A percentile compares a stretch with the other conserved stretches of the same genome.
These are phyloP conservation scores for Neostethus bicornis DNA, from an alignment of 2,797 vertebrate species.

Conservation along the genomic window DNA sequence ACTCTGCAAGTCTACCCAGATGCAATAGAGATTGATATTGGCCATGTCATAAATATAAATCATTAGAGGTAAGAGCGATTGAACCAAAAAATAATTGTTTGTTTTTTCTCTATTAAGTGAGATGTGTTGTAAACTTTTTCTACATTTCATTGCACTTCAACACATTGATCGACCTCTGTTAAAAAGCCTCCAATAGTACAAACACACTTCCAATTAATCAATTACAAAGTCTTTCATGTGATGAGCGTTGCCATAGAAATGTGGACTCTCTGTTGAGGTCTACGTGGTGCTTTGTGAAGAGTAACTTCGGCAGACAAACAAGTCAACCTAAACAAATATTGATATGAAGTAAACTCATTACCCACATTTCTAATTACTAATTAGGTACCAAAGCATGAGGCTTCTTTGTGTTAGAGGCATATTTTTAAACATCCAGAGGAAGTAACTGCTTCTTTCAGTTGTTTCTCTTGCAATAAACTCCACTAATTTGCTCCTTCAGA, in stretches of 20 bases:
- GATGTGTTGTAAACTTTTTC: background rate
- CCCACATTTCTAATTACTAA: background rate
- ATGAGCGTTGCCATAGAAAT: background rate
- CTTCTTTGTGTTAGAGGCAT: background rate
- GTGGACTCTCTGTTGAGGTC: background rate
- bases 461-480: background rate
- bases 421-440: background rate
- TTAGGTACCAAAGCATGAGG: background rate
- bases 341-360: background rate
- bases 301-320: background rate
- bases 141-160: background rate
- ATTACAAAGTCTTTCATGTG: background rate
- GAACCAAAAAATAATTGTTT: too few species aligned
- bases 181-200: background rate
- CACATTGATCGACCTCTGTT: background rate
- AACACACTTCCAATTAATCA: slow-evolving; percentile 1
- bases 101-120: background rate
- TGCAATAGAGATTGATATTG: background rate
- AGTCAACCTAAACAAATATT: background rate
- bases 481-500: too few species aligned
- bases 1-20: background rate
- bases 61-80: background rate
- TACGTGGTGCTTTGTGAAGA: background rate
- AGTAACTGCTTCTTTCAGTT: background rate
- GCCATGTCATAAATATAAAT: background rate